phyloP scores from a whole-genome alignment of 2,113 vertebrate species.

The Lycaon pictus region DNA sequence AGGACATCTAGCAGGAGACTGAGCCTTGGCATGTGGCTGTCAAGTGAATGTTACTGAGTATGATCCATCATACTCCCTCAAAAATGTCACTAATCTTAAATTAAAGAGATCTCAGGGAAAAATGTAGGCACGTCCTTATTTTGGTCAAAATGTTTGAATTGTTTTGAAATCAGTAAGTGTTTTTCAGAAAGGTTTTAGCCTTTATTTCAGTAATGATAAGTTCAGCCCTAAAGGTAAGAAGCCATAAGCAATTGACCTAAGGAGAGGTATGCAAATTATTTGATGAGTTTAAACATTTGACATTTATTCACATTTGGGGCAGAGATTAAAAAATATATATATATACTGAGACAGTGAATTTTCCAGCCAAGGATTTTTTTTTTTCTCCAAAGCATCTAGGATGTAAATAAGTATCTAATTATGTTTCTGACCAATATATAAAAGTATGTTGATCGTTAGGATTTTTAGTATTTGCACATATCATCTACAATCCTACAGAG shows the following conservation, averaged over 20 bases:
- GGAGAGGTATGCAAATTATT: conserved; percentile 6
- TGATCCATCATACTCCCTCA: neutral
- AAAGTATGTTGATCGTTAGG: neutral
- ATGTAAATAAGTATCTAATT: neutral
- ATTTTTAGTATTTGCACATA: neutral
- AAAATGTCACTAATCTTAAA: neutral
- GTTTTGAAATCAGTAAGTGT: neutral
- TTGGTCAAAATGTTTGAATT: neutral
- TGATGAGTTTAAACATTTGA: conserved; percentile 29
- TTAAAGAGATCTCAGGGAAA: neutral
- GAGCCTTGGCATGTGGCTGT: neutral
- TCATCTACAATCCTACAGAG: neutral
- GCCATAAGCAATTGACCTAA: neutral
- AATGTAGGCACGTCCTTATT: neutral
- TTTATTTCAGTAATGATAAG: conserved; percentile 9
- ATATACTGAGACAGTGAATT: neutral
- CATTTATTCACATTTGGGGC: neutral
- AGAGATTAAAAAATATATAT: neutral
- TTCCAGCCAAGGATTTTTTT: neutral
- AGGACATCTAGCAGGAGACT: neutral
- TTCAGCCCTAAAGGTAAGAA: neutral
- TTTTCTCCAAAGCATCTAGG: neutral
- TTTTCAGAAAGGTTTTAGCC: neutral
- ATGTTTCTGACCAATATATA: neutral
- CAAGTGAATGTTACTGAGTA: neutral